Conservation (phyloP, 2,113 vertebrate genomes). For the Dipodomys ordii region DNA sequence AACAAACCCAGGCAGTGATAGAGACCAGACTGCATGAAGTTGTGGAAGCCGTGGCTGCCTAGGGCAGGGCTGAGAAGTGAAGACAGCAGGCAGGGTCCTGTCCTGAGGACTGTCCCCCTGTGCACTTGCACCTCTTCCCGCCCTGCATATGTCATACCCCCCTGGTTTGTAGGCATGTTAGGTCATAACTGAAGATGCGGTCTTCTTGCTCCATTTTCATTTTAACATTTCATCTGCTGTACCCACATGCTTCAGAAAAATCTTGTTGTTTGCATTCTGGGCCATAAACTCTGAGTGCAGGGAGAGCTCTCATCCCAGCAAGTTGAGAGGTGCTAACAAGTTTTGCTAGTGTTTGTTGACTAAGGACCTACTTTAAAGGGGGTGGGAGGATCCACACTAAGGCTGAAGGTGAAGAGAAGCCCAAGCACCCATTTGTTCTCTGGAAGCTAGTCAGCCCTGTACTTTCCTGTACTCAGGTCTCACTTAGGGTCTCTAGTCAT, state of each 20-base stretch:
- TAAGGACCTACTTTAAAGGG: too few relatives aligned
- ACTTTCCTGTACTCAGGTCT: background rate
- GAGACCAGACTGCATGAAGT: background rate
- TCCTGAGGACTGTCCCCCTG: background rate
- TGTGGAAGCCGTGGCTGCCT: background rate
- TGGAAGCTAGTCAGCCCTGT: too few relatives aligned
- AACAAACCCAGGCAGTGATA: background rate
- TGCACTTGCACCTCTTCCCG: too few relatives aligned
- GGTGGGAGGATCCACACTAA: background rate
- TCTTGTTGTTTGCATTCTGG: background rate
- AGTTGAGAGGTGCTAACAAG: background rate
- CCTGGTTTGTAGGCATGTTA: background rate
- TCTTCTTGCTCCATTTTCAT: background rate
- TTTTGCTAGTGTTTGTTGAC: background rate
- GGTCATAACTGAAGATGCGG: background rate
- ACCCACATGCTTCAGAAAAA: background rate
- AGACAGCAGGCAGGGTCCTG: background rate
- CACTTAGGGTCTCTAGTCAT: background rate
- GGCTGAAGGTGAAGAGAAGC: too few relatives aligned
- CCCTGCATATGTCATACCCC: background rate
- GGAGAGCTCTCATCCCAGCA: background rate
- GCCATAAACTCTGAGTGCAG: background rate
- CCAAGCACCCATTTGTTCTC: background rate
- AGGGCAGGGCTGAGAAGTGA: background rate
- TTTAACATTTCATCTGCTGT: background rate